Conservation (phyloP, 2,113 vertebrate species). For the Lycocorax pyrrhopterus region DNA sequence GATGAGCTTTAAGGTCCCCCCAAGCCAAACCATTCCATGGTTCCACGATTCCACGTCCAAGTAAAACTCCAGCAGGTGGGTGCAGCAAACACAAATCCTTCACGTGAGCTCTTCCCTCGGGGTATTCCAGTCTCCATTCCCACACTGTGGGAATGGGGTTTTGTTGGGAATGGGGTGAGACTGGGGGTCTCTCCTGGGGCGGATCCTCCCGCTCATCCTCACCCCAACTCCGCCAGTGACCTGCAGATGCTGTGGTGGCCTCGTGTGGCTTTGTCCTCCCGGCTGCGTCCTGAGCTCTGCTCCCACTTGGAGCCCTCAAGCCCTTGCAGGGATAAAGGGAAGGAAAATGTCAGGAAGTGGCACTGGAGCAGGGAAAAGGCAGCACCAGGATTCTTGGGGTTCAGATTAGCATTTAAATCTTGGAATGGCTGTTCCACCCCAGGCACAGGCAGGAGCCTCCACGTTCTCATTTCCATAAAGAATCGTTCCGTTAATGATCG, state of each 20-base stretch:
- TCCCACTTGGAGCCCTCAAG: not conserved
- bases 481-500: not conserved
- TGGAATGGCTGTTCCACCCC: not conserved
- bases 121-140: not conserved
- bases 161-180: not conserved
- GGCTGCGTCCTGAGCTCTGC: not conserved
- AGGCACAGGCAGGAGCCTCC: not conserved
- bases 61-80: not conserved
- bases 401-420: not conserved
- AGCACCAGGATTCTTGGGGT: not conserved
- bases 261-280: not conserved
- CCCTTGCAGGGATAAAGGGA: not conserved
- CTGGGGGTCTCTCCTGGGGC: not conserved
- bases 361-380: not conserved
- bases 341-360: not conserved
- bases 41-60: not conserved
- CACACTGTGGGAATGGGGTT: fast-evolving
- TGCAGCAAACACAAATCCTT: not conserved
- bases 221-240: not conserved
- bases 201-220: not conserved
- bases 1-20: not conserved
- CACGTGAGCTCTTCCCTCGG: fast-evolving
- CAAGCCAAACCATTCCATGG: not conserved
- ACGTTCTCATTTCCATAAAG: not conserved
- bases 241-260: not conserved